Evolutionary conservation across 92 coral and sea anemone genomes (phyloP).

Genomic region (Porites evermanni): DNA sequence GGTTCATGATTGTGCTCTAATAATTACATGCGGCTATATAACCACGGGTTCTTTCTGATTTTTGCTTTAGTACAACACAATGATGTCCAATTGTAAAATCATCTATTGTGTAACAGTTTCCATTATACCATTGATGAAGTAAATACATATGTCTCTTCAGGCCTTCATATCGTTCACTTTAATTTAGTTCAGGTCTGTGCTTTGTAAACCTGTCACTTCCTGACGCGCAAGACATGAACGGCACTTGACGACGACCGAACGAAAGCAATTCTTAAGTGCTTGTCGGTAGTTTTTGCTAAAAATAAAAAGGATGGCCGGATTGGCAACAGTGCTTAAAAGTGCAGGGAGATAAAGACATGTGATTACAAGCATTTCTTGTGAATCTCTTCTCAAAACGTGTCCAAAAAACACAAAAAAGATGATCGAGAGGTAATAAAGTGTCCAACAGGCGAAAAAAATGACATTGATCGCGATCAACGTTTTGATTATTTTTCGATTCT

Average conservation of each 20-base stretch:
- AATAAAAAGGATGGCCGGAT: constrained; percentile 56
- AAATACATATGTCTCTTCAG: not conserved
- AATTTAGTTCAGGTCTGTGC: not conserved
- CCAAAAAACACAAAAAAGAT: not conserved
- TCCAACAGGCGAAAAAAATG: constrained; percentile 1
- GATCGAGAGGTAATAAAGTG: not conserved
- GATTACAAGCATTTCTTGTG: not conserved
- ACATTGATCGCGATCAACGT: not conserved
- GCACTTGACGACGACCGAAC: not conserved
- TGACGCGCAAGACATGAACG: not conserved
- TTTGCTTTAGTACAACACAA: no score
- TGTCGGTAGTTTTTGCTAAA: constrained; percentile 63
- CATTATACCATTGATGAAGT: no score
- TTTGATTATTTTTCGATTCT: not conserved
- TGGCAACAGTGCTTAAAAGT: constrained; percentile 9
- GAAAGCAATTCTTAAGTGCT: constrained; percentile 16
- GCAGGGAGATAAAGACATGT: not conserved
- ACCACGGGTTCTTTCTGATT: no score
- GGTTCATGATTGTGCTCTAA: no score
- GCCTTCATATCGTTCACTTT: not conserved
- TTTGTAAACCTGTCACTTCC: not conserved
- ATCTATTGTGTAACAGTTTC: no score
- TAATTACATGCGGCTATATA: no score
- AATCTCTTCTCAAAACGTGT: not conserved
- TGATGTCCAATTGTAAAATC: no score